Conservation (phyloP, 2,797 vertebrate species). For the Nannoperca australis region DNA sequence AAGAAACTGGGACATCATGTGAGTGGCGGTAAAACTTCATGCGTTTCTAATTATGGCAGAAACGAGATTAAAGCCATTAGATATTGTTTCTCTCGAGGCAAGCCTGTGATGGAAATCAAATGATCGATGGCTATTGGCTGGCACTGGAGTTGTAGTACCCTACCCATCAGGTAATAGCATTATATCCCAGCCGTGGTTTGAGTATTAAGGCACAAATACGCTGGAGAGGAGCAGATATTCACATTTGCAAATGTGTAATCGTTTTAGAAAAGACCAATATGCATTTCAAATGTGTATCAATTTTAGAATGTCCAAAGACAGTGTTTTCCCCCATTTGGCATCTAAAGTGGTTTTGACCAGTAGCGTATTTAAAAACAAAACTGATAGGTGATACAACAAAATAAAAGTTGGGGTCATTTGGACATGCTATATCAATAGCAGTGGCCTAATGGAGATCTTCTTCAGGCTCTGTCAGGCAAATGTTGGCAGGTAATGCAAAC, state of each 20-base stretch:
- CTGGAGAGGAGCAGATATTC: neutral
- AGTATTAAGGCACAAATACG: neutral
- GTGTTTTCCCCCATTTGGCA: neutral
- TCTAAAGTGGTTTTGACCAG: neutral
- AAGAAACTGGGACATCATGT: constrained; percentile 77
- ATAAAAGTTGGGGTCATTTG: neutral
- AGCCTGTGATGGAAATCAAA: constrained; percentile 36
- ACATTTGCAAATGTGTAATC: neutral
- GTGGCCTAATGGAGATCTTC: neutral
- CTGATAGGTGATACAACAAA: neutral
- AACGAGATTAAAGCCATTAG: constrained; percentile 47
- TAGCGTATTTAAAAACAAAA: neutral
- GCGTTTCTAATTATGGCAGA: constrained; percentile 73
- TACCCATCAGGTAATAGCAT: constrained; percentile 23
- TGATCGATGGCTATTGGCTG: constrained; percentile 25
- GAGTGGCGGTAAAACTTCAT: constrained; percentile 64
- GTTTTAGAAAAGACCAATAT: neutral
- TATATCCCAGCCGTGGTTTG: constrained; percentile 14
- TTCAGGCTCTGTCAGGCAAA: neutral
- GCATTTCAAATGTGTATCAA: neutral
- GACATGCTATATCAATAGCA: neutral
- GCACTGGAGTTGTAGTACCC: neutral
- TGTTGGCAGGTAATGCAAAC: neutral
- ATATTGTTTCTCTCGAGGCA: constrained; percentile 37
- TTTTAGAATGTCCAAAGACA: neutral